Base-by-base conservation (phyloP, 2,888 invertebrate genomes). In the Drosophila bunnanda region DNA sequence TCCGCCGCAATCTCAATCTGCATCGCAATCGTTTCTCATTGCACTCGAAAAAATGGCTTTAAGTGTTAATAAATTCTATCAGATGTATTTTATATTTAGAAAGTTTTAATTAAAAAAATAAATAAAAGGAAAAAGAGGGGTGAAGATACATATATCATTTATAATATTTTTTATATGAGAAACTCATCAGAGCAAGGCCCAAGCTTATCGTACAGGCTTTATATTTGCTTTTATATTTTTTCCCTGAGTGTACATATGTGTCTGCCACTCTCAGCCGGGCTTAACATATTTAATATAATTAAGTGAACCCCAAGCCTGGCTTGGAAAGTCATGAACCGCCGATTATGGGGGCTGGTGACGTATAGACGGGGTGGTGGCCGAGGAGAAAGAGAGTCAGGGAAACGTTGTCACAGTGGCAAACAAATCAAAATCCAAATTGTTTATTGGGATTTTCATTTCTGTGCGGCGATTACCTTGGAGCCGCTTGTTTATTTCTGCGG, bases 381-480 rank as follows among this genome's bases (percentile, higher is more conserved):
- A 20, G 32, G 50, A 32, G 30, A 20, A 32, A 20, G 60, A 54
- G 55, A 66, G 48, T 13, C 13, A 15, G 38, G 46, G 66, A 39
- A 65, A 55, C 46, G 20, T 55, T 55, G 66, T 66, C 66, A 32
- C 72, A 57, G 56, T 32, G 39, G 52, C 55, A 70, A 52, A 44
- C 32, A 61, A 71, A 67, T 67, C 75, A 77, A 79, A 70, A 66
- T 66, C 75, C 74, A 79, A 72, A 77, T 70, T 76, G 80, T 75
- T 80, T 77, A 82, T 82, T 77, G 65, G 60, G 28, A 80, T 80
- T 85, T 77, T 52, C 70, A 75, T 79, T 85, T 73, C 52, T 66
- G 43, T 61, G 76, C 61, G 67, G 79, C 69, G 71, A 69, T 70
- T 70, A 44, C 36, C 56, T 57, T 60, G 56, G 32, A 57, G 61